Base-by-base conservation (phyloP, 2,888 invertebrate species). In the Mechanitis messenoides region DNA sequence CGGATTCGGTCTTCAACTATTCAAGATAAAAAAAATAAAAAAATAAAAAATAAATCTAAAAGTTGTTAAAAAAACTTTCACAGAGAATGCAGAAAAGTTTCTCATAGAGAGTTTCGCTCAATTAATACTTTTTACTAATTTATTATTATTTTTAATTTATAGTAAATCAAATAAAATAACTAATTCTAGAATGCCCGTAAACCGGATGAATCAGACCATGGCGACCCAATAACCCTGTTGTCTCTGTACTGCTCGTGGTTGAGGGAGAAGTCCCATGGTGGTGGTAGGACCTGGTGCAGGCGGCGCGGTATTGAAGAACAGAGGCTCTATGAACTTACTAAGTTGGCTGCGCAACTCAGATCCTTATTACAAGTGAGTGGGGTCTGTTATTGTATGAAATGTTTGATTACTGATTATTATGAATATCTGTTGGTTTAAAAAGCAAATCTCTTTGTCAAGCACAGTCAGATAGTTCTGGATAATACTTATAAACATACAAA, bases 251-350 rank as follows among this genome's bases (percentile, higher is more conserved):
- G 95, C 76, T 95, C 96, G 68, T 98, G 98, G 98, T 81, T 98
- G 47, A 92, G 93, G 71, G 92, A 95, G 45, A 97, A 97, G 77
- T 91, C 93, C 58, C 90, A 91, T 35, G 79, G 80, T 0, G 84
- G 84, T 0, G 87, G 84, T 0, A 91, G 94, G 54, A 93, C 93
- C 63, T 99, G 99, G 99, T 97, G 98, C 72, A 93, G 93, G 68
- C 92, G 95, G 61, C 91, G 97, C 62, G 98, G 98, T 0, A 91
- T 99, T 6, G 99, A 99, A 83, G 99, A 99, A 79, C 98, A 99
- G 81, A 90, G 99, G 33, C 95, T 99, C 75, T 99, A 98, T 77
- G 99, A 99, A 85, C 95, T 98, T 75, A 96, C 96, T 0, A 99
- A 99, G 87, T 88, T 99, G 5, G 92, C 97, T 45, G 92, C 94